phyloP scores from a whole-genome alignment of 2,888 invertebrate genomes.

The Bugulina stolonifera region DNA sequence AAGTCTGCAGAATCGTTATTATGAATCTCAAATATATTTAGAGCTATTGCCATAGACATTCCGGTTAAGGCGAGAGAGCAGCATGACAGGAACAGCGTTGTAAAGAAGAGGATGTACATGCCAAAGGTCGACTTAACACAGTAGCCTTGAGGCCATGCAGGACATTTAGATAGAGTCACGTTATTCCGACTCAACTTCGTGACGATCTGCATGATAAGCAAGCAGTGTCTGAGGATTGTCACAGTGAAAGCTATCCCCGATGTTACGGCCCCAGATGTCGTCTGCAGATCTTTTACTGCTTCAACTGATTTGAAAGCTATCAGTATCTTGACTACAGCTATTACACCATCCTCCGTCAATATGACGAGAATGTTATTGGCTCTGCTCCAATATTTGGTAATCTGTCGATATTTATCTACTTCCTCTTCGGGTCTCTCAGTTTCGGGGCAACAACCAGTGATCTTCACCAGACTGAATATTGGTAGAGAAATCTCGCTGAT shows the following conservation, averaged over 20 bases:
- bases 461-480: background rate
- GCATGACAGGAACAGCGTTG: background rate
- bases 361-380: slow-evolving; percentile 8
- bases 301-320: slow-evolving; percentile 19
- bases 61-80: slow-evolving; percentile 10
- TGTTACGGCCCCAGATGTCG: background rate
- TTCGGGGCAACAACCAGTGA: background rate
- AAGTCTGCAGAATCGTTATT: background rate
- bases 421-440: background rate
- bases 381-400: slow-evolving; percentile 11
- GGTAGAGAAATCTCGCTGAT: slow-evolving; percentile 5
- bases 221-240: background rate
- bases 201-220: slow-evolving; percentile 1
- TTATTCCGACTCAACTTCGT: background rate
- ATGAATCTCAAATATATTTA: background rate
- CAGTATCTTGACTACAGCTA: background rate
- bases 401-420: background rate
- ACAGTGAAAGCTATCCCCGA: background rate
- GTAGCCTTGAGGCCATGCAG: background rate
- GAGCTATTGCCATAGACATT: slow-evolving; percentile 20
- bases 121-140: background rate
- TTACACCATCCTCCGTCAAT: slow-evolving; percentile 16
- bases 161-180: background rate
- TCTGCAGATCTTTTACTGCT: background rate
- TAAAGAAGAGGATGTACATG: background rate